phyloP scores from a whole-genome alignment of 2,888 invertebrate species.

The Ochropleura plecta region DNA sequence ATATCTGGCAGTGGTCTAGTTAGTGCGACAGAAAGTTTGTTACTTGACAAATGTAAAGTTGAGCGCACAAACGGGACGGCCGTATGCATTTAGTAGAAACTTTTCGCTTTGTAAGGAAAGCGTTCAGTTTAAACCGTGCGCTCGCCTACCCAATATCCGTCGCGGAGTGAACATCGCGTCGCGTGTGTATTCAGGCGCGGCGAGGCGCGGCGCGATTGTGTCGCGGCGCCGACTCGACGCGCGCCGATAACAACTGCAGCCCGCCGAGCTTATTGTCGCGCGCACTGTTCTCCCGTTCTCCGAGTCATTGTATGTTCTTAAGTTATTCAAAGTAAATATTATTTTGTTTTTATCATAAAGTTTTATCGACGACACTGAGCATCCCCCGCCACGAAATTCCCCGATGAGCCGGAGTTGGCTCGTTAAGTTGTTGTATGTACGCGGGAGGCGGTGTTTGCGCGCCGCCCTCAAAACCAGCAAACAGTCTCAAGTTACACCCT shows the following conservation, averaged over 20 bases:
- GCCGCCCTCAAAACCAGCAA: slow-evolving; percentile 83
- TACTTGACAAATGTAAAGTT: slow-evolving; percentile 82
- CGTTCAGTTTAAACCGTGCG: slow-evolving; percentile 81
- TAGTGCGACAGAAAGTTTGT: slow-evolving; percentile 75
- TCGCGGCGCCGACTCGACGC: slow-evolving; percentile 61
- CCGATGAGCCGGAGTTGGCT: slow-evolving; percentile 82
- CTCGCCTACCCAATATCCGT: slow-evolving; percentile 85
- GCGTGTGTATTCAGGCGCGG: slow-evolving; percentile 80
- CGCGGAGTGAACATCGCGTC: slow-evolving; percentile 74
- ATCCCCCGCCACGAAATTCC: slow-evolving; percentile 73
- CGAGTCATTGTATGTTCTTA: slow-evolving; percentile 61
- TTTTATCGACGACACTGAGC: slow-evolving; percentile 77
- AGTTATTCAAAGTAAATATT: slow-evolving; percentile 75
- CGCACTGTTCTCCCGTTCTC: slow-evolving; percentile 67
- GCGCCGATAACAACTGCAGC: slow-evolving; percentile 78
- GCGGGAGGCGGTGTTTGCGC: slow-evolving; percentile 78
- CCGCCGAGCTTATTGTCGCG: slow-evolving; percentile 73
- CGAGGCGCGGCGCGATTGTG: slow-evolving; percentile 72
- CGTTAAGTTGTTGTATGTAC: slow-evolving; percentile 81
- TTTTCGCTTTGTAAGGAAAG: slow-evolving; percentile 86
- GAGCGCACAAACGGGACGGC: slow-evolving; percentile 78
- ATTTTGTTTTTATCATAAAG: slow-evolving; percentile 73
- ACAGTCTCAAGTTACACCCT: slow-evolving; percentile 86
- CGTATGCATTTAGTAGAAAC: slow-evolving; percentile 87
- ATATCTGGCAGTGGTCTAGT: slow-evolving; percentile 68